A percentile compares a stretch with the other conserved stretches of the same genome.
phyloP scores from a whole-genome alignment of 2,797 vertebrate genomes.

The Aratinga solstitialis region DNA sequence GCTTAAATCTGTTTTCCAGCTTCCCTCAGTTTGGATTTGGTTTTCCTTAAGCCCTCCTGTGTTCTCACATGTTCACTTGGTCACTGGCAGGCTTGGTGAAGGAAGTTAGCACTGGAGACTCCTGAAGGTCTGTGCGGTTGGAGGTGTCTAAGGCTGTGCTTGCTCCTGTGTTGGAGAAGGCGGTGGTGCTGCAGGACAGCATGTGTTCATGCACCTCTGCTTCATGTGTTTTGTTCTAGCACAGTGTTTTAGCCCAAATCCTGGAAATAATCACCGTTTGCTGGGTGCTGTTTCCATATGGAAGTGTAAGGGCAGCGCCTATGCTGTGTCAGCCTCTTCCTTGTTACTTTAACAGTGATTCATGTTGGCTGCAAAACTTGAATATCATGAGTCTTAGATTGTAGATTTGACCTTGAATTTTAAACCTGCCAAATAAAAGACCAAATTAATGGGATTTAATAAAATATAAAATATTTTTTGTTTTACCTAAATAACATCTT shows the following conservation, averaged over 20 bases:
- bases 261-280: neutral
- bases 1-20: neutral
- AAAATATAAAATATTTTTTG: neutral
- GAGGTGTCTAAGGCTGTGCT: neutral
- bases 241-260: neutral
- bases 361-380: neutral
- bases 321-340: accelerated
- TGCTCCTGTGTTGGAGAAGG: accelerated
- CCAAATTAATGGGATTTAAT: neutral
- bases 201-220: accelerated
- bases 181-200: neutral
- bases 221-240: too few relatives aligned
- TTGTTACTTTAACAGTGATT: neutral
- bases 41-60: neutral
- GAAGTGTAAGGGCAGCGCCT: neutral
- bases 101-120: neutral
- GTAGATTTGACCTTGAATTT: neutral
- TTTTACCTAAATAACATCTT: neutral
- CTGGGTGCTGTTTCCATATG: accelerated
- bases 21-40: neutral
- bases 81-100: neutral
- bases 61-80: accelerated
- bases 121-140: accelerated
- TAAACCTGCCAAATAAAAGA: neutral
- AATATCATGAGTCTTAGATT: neutral